A percentile compares a stretch with the other conserved stretches of the same genome.
phyloP scores from a whole-genome alignment of 1,140 invertebrate genomes.

The Platyura marginata region DNA sequence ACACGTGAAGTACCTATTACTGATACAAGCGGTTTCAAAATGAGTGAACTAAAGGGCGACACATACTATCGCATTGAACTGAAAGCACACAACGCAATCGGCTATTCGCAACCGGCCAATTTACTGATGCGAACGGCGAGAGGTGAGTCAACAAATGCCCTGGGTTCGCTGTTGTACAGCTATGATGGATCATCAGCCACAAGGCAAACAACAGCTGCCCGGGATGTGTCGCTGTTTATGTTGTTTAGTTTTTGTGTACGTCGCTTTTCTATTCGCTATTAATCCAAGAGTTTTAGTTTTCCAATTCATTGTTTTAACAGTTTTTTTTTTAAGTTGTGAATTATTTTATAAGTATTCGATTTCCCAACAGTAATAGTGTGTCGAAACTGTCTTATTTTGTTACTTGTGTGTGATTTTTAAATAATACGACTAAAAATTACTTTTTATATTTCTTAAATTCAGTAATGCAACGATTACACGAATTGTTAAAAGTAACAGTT shows the following conservation, averaged over 20 bases:
- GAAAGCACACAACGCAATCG: constrained; percentile 67
- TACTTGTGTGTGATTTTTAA: too few species aligned
- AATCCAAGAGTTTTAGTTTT: constrained; percentile 8
- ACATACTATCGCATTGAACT: constrained; percentile 67
- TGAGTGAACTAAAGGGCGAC: constrained; percentile 47
- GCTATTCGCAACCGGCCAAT: constrained; percentile 51
- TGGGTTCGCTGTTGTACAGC: constrained; percentile 19
- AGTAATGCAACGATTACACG: too few species aligned
- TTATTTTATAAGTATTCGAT: too few species aligned
- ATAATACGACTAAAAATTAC: too few species aligned
- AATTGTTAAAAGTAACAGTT: too few species aligned
- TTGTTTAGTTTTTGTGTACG: neutral
- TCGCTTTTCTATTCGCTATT: neutral
- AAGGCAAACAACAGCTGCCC: constrained; percentile 2
- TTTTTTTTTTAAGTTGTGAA: constrained; percentile 1
- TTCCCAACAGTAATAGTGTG: too few species aligned
- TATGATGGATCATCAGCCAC: constrained; percentile 5
- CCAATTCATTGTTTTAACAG: neutral
- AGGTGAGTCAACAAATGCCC: constrained; percentile 48
- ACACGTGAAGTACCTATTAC: constrained; percentile 27
- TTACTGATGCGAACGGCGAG: constrained; percentile 63
- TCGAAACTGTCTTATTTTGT: too few species aligned
- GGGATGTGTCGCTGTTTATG: constrained; percentile 11
- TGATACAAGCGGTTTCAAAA: constrained; percentile 40
- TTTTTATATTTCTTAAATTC: too few species aligned